Percentiles rank a stretch among this genome's conserved stretches.
These are phyloP conservation scores for Calyptommatus sinebrachiatus DNA, from an alignment of 2,113 vertebrate species.

Conservation along the genomic window DNA sequence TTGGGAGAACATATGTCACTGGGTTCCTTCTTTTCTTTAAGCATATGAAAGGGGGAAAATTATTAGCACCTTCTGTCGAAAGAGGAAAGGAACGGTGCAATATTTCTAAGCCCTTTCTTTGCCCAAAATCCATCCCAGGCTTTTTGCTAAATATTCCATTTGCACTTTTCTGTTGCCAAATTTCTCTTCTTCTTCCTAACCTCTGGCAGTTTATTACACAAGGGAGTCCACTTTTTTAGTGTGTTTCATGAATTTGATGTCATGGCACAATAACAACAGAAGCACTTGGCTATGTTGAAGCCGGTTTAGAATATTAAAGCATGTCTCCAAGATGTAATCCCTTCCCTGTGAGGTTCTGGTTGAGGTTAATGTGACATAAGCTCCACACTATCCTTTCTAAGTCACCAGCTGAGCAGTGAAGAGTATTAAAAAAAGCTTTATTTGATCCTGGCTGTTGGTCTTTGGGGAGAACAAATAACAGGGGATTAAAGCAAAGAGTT, in stretches of 20 bases:
- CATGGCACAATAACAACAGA: conserved; percentile 1
- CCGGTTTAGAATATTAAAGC: conserved; percentile 26
- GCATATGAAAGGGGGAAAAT: not conserved
- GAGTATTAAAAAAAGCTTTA: conserved; percentile 42
- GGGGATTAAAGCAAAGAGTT: conserved; percentile 30
- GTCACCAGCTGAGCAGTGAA: conserved; percentile 30
- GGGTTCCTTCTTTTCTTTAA: not conserved
- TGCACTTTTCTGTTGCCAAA: fast-evolving
- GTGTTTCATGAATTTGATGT: conserved; percentile 25
- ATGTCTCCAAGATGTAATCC: conserved; percentile 40
- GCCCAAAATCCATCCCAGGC: not conserved
- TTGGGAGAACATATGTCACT: not conserved
- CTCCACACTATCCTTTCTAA: conserved; percentile 45
- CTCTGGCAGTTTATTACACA: not conserved
- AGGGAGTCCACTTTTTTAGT: conserved; percentile 1
- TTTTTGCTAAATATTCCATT: fast-evolving
- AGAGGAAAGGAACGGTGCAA: not conserved
- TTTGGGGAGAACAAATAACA: conserved; percentile 54
- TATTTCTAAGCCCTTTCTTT: fast-evolving
- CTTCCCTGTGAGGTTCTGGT: conserved; percentile 31
- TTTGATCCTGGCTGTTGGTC: conserved; percentile 46
- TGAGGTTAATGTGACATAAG: conserved; percentile 54
- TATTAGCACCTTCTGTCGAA: not conserved
- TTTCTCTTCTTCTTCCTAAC: not conserved
- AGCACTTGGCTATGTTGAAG: conserved; percentile 22